These are phyloP conservation scores for Eurosta solidaginis DNA, from an alignment of 1,140 invertebrate genomes.

Conservation along the genomic window DNA sequence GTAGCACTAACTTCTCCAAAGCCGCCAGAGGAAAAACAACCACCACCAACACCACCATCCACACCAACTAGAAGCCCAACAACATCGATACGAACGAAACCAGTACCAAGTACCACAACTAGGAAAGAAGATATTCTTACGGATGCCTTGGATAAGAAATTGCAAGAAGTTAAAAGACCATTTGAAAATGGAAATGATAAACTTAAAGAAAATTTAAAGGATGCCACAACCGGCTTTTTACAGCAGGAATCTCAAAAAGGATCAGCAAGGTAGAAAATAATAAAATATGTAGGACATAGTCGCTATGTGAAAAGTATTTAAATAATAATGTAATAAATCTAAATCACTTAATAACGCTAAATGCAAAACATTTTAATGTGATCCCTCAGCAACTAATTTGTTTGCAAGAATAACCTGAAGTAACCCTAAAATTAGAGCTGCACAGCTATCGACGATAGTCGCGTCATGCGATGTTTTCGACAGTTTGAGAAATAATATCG, in stretches of 20 bases:
- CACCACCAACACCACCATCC: constrained; percentile 31
- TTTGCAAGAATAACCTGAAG: too few species aligned
- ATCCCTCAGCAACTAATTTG: too few species aligned
- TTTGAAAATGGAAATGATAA: constrained; percentile 38
- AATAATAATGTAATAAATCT: neutral
- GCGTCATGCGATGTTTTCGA: too few species aligned
- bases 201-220: constrained; percentile 44
- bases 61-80: constrained; percentile 35
- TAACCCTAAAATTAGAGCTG: too few species aligned
- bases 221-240: constrained; percentile 54
- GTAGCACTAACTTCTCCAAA: constrained; percentile 31
- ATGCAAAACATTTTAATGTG: too few species aligned
- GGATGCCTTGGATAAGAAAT: constrained; percentile 41
- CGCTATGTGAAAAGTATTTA: neutral
- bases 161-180: constrained; percentile 38
- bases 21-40: constrained; percentile 20
- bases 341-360: too few species aligned
- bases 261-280: constrained; percentile 3
- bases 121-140: constrained; percentile 7
- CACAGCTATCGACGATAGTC: too few species aligned
- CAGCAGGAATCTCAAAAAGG: constrained; percentile 40
- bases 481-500: too few species aligned
- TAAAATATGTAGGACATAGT: neutral
- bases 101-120: neutral
- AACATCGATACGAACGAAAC: constrained; percentile 33